Conservation (phyloP, 2,888 invertebrate species). For the Epirrhoe alternata region DNA sequence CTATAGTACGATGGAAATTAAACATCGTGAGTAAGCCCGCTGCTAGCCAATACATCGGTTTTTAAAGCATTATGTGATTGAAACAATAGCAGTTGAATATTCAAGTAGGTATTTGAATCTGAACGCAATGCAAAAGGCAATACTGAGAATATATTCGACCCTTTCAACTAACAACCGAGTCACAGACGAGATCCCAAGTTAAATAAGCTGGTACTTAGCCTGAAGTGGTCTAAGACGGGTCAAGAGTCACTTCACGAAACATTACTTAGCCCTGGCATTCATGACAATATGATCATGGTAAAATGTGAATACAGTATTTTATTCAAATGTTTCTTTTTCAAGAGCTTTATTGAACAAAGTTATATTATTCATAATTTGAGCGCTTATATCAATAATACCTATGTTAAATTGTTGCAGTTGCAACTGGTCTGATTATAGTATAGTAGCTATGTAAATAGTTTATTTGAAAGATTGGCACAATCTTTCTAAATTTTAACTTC, state of each 20-base stretch:
- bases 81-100: background rate
- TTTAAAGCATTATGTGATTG: background rate
- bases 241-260: slow-evolving; percentile 41
- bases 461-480: no score
- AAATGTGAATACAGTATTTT: background rate
- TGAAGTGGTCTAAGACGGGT: slow-evolving; percentile 52
- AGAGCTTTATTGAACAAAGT: no score
- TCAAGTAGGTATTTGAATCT: slow-evolving; percentile 3
- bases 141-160: slow-evolving; percentile 27
- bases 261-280: background rate
- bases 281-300: slow-evolving; percentile 3
- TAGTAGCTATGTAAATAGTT: no score
- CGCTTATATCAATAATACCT: no score
- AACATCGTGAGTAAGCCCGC: no score
- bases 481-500: no score
- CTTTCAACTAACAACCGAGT: slow-evolving; percentile 30
- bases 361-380: no score
- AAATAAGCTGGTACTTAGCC: slow-evolving; percentile 54
- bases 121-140: background rate
- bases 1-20: no score
- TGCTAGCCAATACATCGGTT: no score
- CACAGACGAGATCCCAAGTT: slow-evolving; percentile 51
- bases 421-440: no score
- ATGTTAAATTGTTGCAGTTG: no score
- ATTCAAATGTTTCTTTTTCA: background rate